Evolutionary conservation across 1,140 invertebrate species (phyloP), one percentile per base, ranked within the genome.

Genomic region (Temnothorax curvispinosus): DNA sequence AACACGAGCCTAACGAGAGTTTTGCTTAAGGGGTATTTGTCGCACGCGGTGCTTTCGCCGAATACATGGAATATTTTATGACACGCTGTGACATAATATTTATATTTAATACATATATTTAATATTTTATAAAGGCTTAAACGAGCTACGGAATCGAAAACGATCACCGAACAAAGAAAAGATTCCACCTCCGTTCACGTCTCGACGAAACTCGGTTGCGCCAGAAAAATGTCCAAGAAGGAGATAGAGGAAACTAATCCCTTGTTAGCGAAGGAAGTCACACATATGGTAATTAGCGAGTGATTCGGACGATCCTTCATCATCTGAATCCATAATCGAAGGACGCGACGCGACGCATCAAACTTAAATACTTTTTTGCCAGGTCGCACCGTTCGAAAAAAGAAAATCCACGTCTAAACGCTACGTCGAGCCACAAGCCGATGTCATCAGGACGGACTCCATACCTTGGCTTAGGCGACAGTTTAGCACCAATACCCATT

Each of bases 401-500:
- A 72, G 54, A 3, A 94, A 92, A 81, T 91, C 89, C 0, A 58
- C 90, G 0, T 92, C 92, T 1, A 93, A 87, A 67, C 90, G 92
- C 71, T 89, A 92, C 52, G 60, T 89, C 15, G 90, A 88, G 7
- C 32, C 93, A 0, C 89, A 80, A 0, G 84, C 88, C 15, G 89
- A 85, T 6, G 91, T 93, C 11, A 89, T 94, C 1, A 92, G 94
- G 50, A 93, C 93, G 3, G 93, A 95, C 15, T 94, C 94, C 0
- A 78, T 94, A 6, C 95, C 96, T 0, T 97, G 96, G 96, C 91
- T 97, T 1, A 96, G 96, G 88, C 96, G 96, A 88, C 96, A 97
- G 88, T 95, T 96, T 69, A 96, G 96, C 75, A 96, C 96, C 0
- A 96, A 94, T 93, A 96, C 93, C n/a, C 97, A 97, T 89, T 98